A percentile compares a stretch with the other conserved stretches of the same genome.
These are phyloP conservation scores for Emberiza fucata DNA, from an alignment of 2,113 vertebrate genomes.

Conservation along the genomic window DNA sequence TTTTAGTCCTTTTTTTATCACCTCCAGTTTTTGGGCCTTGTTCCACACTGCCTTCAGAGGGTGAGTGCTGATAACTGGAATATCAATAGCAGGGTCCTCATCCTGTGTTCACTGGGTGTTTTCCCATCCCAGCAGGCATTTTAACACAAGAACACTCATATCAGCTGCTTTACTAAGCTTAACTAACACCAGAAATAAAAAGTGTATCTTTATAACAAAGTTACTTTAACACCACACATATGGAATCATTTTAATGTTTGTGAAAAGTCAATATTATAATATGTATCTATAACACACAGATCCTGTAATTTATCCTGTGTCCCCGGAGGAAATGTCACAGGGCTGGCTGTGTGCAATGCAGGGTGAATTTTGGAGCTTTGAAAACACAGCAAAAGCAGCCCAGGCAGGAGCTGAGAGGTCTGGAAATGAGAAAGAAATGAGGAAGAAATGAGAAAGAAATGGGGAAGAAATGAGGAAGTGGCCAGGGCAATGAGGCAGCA, in stretches of 20 bases:
- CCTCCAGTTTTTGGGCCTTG: not conserved
- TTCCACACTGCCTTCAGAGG: not conserved
- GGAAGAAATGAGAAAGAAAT: not conserved
- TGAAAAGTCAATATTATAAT: not conserved
- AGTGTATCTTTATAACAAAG: not conserved
- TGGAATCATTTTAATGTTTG: not conserved
- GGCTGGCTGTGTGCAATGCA: fast-evolving
- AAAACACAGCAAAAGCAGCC: fast-evolving
- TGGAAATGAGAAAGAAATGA: not conserved
- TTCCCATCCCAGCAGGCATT: not conserved
- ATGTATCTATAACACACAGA: fast-evolving
- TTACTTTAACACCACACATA: not conserved
- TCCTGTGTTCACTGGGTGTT: not conserved
- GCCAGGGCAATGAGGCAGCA: not conserved
- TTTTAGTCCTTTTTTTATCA: not conserved
- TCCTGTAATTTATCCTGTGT: fast-evolving
- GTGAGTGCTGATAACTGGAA: not conserved
- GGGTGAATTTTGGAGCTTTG: not conserved
- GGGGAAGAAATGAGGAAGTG: fast-evolving
- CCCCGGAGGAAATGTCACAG: not conserved
- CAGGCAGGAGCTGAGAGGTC: not conserved
- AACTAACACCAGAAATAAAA: not conserved
- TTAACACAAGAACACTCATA: not conserved
- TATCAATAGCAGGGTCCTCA: not conserved
- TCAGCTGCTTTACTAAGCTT: not conserved